Percentiles rank a stretch among this genome's conserved stretches.
Conservation (phyloP, 2,797 vertebrate genomes). For the Prionace glauca region DNA sequence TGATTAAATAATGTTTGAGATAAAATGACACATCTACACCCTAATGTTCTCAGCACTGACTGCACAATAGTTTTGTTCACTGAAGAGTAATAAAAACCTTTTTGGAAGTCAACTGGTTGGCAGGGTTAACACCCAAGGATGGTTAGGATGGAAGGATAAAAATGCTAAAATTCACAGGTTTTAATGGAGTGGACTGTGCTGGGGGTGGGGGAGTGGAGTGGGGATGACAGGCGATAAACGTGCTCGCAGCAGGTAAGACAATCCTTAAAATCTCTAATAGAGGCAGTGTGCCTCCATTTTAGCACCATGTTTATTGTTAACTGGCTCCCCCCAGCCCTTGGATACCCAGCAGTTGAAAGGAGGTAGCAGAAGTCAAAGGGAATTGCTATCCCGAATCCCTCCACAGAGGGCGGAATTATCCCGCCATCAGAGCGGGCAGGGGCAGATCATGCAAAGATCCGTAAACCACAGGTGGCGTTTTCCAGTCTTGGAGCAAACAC, state of each 20-base stretch:
- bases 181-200: not conserved
- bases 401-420: no score
- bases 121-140: no score
- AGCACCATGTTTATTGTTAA: not conserved
- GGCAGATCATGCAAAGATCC: no score
- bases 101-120: not conserved
- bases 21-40: not conserved
- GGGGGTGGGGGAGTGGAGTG: not conserved
- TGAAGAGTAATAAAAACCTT: not conserved
- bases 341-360: not conserved
- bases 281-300: not conserved
- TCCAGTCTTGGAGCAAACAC: no score
- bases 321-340: not conserved
- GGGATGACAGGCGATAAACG: no score
- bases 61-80: not conserved
- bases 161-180: not conserved
- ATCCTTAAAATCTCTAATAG: not conserved
- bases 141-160: not conserved
- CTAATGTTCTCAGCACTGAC: not conserved
- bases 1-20: constrained; percentile 15
- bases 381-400: not conserved
- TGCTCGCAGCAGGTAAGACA: not conserved
- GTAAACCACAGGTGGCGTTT: no score
- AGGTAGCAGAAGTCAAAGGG: not conserved
- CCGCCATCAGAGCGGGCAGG: no score